Percentiles rank a stretch among this genome's conserved stretches.
Conservation (phyloP, 1,140 invertebrate species). For the Pararge aegeria region DNA sequence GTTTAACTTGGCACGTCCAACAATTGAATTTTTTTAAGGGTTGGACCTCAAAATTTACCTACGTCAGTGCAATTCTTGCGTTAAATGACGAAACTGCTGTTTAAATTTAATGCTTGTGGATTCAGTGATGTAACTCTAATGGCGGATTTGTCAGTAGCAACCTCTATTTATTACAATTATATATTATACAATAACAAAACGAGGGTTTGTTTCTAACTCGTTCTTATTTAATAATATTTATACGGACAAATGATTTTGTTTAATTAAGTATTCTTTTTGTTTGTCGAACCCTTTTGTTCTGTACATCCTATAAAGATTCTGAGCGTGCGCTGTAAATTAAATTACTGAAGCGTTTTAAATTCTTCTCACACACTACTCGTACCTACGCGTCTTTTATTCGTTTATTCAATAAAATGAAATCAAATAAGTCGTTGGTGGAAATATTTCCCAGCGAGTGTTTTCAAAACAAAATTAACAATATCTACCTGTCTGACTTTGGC, state of each 20-base stretch:
- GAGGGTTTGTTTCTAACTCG: no score
- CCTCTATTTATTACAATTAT: background rate
- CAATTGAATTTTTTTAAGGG: background rate
- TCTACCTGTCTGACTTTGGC: background rate
- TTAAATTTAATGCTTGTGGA: background rate
- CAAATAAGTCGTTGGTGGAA: conserved; percentile 5
- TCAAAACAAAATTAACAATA: conserved; percentile 5
- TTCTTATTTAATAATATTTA: no score
- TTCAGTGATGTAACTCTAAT: background rate
- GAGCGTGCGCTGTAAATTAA: conserved; percentile 6
- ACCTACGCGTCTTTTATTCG: conserved; percentile 10
- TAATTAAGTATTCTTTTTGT: background rate
- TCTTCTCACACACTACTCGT: conserved; percentile 1
- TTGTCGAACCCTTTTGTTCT: background rate
- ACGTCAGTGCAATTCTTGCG: background rate
- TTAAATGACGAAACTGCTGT: background rate
- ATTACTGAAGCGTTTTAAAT: conserved; percentile 6
- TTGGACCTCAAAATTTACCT: background rate
- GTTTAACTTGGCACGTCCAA: background rate
- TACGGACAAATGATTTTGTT: background rate
- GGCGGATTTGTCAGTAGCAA: background rate
- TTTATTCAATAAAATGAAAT: conserved; percentile 3
- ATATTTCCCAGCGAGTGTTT: background rate
- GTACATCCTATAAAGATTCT: background rate
- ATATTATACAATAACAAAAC: no score